Evolutionary conservation across 2,113 vertebrate species (phyloP).

Genomic region (Sitta europaea): DNA sequence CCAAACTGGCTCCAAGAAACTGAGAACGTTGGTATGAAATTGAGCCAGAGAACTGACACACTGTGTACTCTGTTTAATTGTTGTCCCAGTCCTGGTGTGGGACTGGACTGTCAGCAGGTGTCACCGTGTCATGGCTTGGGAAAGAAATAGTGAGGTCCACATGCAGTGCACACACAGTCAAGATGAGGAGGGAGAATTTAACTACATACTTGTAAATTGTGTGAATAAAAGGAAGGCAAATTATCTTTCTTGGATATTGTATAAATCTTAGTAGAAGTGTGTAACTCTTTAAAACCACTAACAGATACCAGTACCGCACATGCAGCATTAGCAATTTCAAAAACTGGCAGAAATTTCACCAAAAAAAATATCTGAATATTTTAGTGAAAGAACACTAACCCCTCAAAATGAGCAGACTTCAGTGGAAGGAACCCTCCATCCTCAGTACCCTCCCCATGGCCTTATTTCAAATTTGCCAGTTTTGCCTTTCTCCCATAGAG

Average conservation of each 20-base stretch:
- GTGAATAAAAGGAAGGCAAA: not conserved
- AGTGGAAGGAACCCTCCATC: not conserved
- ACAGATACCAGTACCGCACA: not conserved
- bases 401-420: not conserved
- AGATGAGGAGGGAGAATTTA: not conserved
- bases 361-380: not conserved
- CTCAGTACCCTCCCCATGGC: not conserved
- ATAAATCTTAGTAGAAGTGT: not conserved
- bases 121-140: rapidly evolving
- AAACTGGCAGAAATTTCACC: not conserved
- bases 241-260: not conserved
- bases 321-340: not conserved
- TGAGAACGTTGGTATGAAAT: rapidly evolving
- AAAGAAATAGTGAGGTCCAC: not conserved
- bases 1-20: not conserved
- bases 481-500: not conserved
- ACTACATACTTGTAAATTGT: not conserved
- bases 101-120: not conserved
- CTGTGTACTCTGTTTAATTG: not conserved
- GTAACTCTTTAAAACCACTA: not conserved
- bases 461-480: not conserved
- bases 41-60: not conserved
- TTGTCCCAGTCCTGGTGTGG: not conserved
- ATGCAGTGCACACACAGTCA: not conserved
- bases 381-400: not conserved